phyloP scores from a whole-genome alignment of 2,797 vertebrate genomes.

The Apogon talboti region DNA sequence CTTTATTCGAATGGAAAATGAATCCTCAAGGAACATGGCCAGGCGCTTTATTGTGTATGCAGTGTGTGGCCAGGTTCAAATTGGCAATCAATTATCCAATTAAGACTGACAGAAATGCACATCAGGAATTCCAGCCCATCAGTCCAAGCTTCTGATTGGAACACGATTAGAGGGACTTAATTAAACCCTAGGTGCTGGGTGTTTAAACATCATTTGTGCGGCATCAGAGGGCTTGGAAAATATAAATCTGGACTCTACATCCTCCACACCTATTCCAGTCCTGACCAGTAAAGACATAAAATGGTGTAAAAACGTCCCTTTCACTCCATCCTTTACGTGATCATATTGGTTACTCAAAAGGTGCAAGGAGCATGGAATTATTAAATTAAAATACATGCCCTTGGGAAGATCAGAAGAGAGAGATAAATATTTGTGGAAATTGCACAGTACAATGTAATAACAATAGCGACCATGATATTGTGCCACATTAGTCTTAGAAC shows the following conservation, averaged over 20 bases:
- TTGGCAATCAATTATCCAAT: slow-evolving; percentile 92
- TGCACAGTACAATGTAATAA: slow-evolving; percentile 77
- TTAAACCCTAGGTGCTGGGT: slow-evolving; percentile 87
- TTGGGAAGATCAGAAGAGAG: slow-evolving; percentile 75
- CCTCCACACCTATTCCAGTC: slow-evolving; percentile 56
- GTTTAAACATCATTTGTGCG: slow-evolving; percentile 87
- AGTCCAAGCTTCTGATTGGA: slow-evolving; percentile 87
- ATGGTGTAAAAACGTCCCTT: slow-evolving; percentile 41
- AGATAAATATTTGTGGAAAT: slow-evolving; percentile 78
- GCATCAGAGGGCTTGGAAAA: slow-evolving; percentile 80
- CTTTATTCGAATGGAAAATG: slow-evolving; percentile 86
- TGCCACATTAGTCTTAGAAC: slow-evolving; percentile 80
- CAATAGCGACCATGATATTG: slow-evolving; percentile 77
- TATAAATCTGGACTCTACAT: slow-evolving; percentile 77
- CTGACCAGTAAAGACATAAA: slow-evolving; percentile 39
- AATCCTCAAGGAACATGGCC: slow-evolving; percentile 86
- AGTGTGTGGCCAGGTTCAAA: slow-evolving; percentile 88
- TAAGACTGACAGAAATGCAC: slow-evolving; percentile 90
- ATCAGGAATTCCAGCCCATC: slow-evolving; percentile 88
- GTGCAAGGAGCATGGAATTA: slow-evolving; percentile 45
- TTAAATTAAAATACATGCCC: slow-evolving; percentile 72
- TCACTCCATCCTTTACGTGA: slow-evolving; percentile 39
- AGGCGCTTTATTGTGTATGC: slow-evolving; percentile 88
- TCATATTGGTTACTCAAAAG: slow-evolving; percentile 44
- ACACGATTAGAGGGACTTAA: slow-evolving; percentile 88